Evolutionary conservation across 2,797 vertebrate species (phyloP), one percentile per base, ranked within the genome.

Genomic region (Coregonus ussuriensis): DNA sequence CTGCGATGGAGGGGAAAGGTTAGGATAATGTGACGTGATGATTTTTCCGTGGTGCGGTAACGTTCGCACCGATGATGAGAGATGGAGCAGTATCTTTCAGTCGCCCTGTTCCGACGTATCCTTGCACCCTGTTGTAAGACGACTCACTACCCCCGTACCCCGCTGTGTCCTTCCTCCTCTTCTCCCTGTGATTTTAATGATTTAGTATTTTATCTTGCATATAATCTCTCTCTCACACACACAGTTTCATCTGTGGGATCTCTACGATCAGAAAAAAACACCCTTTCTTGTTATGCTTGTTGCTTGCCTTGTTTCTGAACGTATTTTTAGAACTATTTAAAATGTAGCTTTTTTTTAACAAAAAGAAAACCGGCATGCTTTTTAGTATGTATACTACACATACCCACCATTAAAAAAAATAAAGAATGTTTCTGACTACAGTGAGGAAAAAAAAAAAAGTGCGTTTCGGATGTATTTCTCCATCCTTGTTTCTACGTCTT

Each of bases 391-490:
- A 89, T 85, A 91, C 41, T 47, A 47, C 41, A 47, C 89, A 47
- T 47, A 91, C 88, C 86, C 87, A 84, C 87, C 89, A 92, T 89
- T 86, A 21, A 89, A 90, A 90, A 47, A 1, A 92, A 93, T 92
- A 93, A 94, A 93, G 89, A 93, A 89, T 91, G 89, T 92, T 89
- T 91, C 90, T 92, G 88, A 91, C 87, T 87, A 85, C 89, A 91
- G 88, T 92, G 88, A 87, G 76, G 87, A 88, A 91, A 13, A 71
- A 3, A 85, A 88, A 91, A 89, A 89, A 74, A 13, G 2, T 11
- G 89, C 88, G 88, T 91, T 41, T 92, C 91, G 91, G 88, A 91
- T 84, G 79, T 83, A 83, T 88, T 88, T 81, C 68, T 37, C 41
- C 41, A 9, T 47, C 91, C 82, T 85, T 88, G 78, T 91, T 88